These are phyloP conservation scores for Sorex maritimensis DNA, from an alignment of 2,797 vertebrate species.

Conservation along the genomic window DNA sequence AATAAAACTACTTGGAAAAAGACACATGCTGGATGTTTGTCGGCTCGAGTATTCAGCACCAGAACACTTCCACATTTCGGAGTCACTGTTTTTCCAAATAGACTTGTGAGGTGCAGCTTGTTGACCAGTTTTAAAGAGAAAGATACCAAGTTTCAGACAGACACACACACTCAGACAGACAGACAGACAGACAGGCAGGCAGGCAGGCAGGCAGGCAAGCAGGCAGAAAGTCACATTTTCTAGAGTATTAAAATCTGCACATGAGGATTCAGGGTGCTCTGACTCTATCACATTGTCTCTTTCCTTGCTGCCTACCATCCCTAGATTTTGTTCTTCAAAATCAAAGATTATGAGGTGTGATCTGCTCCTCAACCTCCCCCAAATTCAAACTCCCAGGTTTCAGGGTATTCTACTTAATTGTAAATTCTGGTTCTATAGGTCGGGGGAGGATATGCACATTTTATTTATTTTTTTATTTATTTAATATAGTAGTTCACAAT, in stretches of 20 bases:
- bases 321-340: background rate
- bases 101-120: background rate
- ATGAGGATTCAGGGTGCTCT: background rate
- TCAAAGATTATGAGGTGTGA: background rate
- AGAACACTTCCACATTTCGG: background rate
- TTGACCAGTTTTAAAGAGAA: background rate
- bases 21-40: background rate
- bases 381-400: rapidly evolving
- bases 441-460: too few species aligned
- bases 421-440: background rate
- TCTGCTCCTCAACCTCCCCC: background rate
- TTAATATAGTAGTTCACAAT: too few species aligned
- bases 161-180: too few species aligned
- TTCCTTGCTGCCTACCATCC: background rate
- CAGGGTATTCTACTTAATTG: background rate
- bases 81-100: background rate
- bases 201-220: background rate
- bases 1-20: background rate
- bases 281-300: too few species aligned
- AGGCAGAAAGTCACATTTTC: background rate
- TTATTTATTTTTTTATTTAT: too few species aligned
- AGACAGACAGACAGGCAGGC: background rate
- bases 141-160: background rate
- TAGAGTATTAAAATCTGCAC: background rate
- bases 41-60: background rate